Percentiles rank a stretch among this genome's conserved stretches.
Conservation (phyloP, 2,113 vertebrate species). For the Tragelaphus scriptus region DNA sequence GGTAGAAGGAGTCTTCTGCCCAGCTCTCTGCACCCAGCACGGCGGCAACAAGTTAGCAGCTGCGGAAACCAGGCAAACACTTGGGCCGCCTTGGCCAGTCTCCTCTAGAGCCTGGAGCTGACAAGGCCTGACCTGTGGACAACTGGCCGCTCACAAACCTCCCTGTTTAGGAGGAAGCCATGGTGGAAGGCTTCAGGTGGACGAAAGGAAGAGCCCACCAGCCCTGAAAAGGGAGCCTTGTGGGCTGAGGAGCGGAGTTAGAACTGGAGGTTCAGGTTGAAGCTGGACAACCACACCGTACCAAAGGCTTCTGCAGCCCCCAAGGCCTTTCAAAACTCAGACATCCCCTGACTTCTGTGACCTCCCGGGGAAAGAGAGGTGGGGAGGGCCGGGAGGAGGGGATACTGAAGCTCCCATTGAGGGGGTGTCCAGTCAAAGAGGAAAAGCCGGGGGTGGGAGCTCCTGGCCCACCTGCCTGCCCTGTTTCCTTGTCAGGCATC, state of each 20-base stretch:
- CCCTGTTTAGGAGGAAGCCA: neutral
- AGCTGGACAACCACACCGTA: neutral
- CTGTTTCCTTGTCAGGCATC: neutral
- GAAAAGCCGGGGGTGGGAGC: neutral
- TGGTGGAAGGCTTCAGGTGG: neutral
- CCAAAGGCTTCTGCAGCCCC: neutral
- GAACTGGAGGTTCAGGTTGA: neutral
- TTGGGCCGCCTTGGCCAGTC: rapidly evolving
- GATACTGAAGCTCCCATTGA: neutral
- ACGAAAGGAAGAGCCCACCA: neutral
- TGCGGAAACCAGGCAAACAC: too few species aligned
- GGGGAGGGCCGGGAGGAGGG: neutral
- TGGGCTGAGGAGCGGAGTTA: neutral
- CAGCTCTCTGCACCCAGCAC: neutral
- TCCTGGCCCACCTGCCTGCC: neutral
- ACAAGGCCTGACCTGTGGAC: neutral
- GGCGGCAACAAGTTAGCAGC: neutral
- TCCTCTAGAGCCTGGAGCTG: neutral
- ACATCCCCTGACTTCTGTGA: neutral
- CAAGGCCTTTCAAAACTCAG: neutral
- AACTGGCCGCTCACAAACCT: neutral
- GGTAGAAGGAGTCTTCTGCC: neutral
- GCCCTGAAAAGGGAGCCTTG: neutral
- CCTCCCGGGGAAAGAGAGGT: neutral
- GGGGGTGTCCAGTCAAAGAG: neutral